Evolutionary conservation across 2,888 invertebrate species (phyloP).

Genomic region (Eulithis prunata): DNA sequence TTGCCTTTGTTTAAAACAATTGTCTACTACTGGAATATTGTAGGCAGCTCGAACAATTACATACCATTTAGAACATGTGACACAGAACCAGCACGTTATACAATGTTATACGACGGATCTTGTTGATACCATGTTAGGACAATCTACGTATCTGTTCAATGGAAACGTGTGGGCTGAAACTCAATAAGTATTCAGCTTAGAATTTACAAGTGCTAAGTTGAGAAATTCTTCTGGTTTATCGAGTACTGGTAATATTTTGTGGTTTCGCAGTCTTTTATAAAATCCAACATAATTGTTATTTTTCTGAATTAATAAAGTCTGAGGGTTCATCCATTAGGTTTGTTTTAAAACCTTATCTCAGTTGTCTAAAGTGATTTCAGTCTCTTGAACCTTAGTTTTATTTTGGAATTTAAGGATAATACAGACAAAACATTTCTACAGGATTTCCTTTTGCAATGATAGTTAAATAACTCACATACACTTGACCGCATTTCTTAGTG

Average conservation of each 20-base stretch:
- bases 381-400: too few species aligned
- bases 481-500: constrained; percentile 53
- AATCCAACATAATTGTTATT: too few species aligned
- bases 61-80: constrained; percentile 30
- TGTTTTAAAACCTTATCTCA: too few species aligned
- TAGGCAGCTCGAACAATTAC: constrained; percentile 23
- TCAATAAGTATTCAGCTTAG: constrained; percentile 24
- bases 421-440: constrained; percentile 4
- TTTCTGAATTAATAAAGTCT: too few species aligned
- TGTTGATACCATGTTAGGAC: constrained; percentile 31
- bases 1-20: too few species aligned
- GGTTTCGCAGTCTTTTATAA: too few species aligned
- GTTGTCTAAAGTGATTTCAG: too few species aligned
- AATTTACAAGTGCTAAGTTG: constrained; percentile 18
- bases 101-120: constrained; percentile 13
- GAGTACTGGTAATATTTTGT: background rate
- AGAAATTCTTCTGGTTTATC: background rate
- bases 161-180: constrained; percentile 26
- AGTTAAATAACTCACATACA: constrained; percentile 42
- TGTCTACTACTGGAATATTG: constrained; percentile 3
- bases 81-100: constrained; percentile 12
- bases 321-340: too few species aligned
- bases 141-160: constrained; percentile 25
- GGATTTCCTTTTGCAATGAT: constrained; percentile 35
- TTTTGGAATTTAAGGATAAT: too few species aligned